Percentiles rank a stretch among this genome's conserved stretches.
phyloP scores from a whole-genome alignment of 2,888 invertebrate species.

The Trimorus sp. region DNA sequence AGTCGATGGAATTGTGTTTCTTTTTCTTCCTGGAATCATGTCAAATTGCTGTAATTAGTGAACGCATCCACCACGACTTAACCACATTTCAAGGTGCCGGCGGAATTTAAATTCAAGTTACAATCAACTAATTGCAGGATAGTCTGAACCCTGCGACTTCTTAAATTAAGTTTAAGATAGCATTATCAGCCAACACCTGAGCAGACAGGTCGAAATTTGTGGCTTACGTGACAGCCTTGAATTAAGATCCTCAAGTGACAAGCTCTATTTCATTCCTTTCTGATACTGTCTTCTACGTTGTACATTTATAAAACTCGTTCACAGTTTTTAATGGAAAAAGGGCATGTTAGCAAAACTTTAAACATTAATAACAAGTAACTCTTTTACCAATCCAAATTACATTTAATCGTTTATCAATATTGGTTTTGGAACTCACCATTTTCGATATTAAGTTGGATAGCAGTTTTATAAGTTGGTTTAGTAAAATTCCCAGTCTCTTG shows the following conservation, averaged over 20 bases:
- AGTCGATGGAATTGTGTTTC: background rate
- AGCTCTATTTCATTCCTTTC: too few species aligned
- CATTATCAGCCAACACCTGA: slow-evolving; percentile 39
- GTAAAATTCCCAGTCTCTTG: slow-evolving; percentile 74
- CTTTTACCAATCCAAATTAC: too few species aligned
- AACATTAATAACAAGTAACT: too few species aligned
- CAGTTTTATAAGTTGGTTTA: slow-evolving; percentile 82
- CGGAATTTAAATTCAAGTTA: slow-evolving; percentile 43
- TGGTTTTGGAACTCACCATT: slow-evolving; percentile 84
- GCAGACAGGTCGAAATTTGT: slow-evolving; percentile 30
- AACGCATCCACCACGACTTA: slow-evolving; percentile 30
- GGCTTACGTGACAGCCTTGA: slow-evolving; percentile 19
- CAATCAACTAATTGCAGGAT: slow-evolving; percentile 40
- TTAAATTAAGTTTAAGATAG: slow-evolving; percentile 45
- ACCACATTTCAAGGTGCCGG: slow-evolving; percentile 26
- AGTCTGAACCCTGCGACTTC: slow-evolving; percentile 31
- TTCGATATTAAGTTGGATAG: slow-evolving; percentile 86
- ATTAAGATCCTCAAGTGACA: background rate
- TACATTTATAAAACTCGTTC: too few species aligned
- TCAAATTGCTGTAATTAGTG: slow-evolving; percentile 36
- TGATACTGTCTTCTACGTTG: too few species aligned
- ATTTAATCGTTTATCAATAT: too few species aligned
- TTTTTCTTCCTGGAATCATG: slow-evolving; percentile 17
- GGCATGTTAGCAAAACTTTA: too few species aligned
- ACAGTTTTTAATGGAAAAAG: too few species aligned